Evolutionary conservation across 2,888 invertebrate genomes (phyloP).

Genomic region (Halictus quadricinctus): DNA sequence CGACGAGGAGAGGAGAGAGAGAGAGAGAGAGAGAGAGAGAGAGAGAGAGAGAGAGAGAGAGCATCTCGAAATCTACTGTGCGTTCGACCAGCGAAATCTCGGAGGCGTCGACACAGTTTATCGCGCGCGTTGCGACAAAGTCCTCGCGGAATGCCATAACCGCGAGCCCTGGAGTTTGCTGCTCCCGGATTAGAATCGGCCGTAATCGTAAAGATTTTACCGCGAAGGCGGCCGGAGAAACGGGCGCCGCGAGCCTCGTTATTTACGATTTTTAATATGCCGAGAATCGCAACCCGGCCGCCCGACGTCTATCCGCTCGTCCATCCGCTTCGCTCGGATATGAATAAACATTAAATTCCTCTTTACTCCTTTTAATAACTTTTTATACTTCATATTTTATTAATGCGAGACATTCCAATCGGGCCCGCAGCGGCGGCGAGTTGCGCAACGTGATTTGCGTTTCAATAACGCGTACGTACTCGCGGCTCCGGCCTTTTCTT

Average conservation of each 20-base stretch:
- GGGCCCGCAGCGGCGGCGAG: conserved; percentile 66
- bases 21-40: background rate
- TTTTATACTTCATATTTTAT: conserved; percentile 80
- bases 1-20: background rate
- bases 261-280: conserved; percentile 70
- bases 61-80: background rate
- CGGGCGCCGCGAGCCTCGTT: conserved; percentile 47
- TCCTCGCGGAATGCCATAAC: background rate
- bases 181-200: conserved; percentile 64
- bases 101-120: conserved; percentile 3
- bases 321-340: conserved; percentile 59
- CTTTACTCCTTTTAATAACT: conserved; percentile 78
- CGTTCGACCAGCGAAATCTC: conserved; percentile 9
- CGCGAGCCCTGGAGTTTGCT: conserved; percentile 46
- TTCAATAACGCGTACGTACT: conserved; percentile 77
- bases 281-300: conserved; percentile 51
- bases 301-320: conserved; percentile 24
- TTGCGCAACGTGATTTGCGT: conserved; percentile 81
- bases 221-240: conserved; percentile 13
- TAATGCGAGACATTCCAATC: conserved; percentile 78
- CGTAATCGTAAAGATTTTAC: conserved; percentile 65
- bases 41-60: background rate
- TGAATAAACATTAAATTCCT: conserved; percentile 79
- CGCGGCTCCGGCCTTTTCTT: conserved; percentile 48
- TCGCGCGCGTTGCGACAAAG: background rate